These are phyloP conservation scores for Cenopis cana DNA, from an alignment of 2,888 invertebrate genomes.

Conservation along the genomic window DNA sequence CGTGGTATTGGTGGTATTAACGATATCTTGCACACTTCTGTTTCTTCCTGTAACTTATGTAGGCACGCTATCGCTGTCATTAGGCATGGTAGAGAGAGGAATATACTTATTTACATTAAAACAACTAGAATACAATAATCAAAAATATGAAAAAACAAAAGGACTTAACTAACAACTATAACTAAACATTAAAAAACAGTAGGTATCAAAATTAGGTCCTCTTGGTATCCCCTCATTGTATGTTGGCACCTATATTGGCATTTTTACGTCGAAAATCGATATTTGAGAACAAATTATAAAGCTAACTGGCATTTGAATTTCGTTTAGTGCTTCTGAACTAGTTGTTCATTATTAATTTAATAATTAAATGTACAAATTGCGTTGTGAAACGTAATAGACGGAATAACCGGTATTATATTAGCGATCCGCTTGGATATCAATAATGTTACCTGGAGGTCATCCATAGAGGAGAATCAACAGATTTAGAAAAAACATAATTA, in stretches of 20 bases:
- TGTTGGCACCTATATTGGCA: too few relatives aligned
- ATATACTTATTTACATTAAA: too few relatives aligned
- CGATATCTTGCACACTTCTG: slow-evolving; percentile 30
- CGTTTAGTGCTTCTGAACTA: background rate
- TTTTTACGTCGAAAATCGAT: slow-evolving; percentile 6
- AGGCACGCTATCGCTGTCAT: background rate
- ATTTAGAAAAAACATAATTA: background rate
- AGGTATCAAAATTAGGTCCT: too few relatives aligned
- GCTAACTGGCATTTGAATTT: background rate
- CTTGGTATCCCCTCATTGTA: too few relatives aligned
- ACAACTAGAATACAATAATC: too few relatives aligned
- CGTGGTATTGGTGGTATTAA: too few relatives aligned
- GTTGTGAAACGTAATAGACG: background rate
- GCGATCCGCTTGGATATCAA: background rate
- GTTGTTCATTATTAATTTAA: too few relatives aligned
- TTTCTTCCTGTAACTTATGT: background rate
- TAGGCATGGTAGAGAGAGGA: too few relatives aligned
- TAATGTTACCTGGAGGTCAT: too few relatives aligned
- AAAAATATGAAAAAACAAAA: too few relatives aligned
- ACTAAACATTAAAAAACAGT: too few relatives aligned
- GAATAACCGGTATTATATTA: background rate
- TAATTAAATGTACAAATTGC: background rate
- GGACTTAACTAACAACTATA: too few relatives aligned
- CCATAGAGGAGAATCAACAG: background rate
- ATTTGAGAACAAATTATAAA: background rate